phyloP scores from a whole-genome alignment of 53 echinoderm and acorn worm genomes.

The Luidia sarsii region DNA sequence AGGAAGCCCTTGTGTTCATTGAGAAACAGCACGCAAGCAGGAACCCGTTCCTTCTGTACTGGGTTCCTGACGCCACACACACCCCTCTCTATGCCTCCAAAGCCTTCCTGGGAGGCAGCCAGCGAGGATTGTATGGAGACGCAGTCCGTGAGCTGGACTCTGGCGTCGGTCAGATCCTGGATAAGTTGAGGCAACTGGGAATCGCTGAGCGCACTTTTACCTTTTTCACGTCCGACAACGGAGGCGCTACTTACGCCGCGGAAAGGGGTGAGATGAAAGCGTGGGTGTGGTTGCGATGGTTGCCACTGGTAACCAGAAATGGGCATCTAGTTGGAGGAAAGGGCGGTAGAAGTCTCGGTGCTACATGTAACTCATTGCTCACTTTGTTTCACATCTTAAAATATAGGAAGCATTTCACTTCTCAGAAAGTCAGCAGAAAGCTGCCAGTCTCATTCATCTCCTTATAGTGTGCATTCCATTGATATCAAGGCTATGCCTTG shows the following conservation, averaged over 20 bases:
- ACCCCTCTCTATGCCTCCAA: constrained; percentile 78
- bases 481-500: too few relatives aligned
- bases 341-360: too few relatives aligned
- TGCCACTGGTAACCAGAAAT: too few relatives aligned
- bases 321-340: too few relatives aligned
- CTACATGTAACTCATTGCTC: too few relatives aligned
- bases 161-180: constrained; percentile 79
- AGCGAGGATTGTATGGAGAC: constrained; percentile 89
- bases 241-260: constrained; percentile 24
- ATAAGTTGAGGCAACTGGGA: constrained; percentile 57
- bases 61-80: constrained; percentile 91
- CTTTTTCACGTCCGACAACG: constrained; percentile 79
- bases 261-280: constrained; percentile 46
- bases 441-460: too few relatives aligned
- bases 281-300: too few relatives aligned
- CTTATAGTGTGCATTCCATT: too few relatives aligned
- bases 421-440: constrained; percentile 65
- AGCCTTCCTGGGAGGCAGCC: constrained; percentile 73
- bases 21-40: constrained; percentile 52
- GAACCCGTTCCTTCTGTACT: constrained; percentile 83
- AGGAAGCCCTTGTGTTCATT: constrained; percentile 88
- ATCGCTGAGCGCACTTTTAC: constrained; percentile 84
- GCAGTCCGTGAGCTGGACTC: constrained; percentile 82
- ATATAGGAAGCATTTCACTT: constrained; percentile 85
- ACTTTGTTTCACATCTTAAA: too few relatives aligned